Conservation (phyloP, 2,113 vertebrate species). For the Eonycteris spelaea region DNA sequence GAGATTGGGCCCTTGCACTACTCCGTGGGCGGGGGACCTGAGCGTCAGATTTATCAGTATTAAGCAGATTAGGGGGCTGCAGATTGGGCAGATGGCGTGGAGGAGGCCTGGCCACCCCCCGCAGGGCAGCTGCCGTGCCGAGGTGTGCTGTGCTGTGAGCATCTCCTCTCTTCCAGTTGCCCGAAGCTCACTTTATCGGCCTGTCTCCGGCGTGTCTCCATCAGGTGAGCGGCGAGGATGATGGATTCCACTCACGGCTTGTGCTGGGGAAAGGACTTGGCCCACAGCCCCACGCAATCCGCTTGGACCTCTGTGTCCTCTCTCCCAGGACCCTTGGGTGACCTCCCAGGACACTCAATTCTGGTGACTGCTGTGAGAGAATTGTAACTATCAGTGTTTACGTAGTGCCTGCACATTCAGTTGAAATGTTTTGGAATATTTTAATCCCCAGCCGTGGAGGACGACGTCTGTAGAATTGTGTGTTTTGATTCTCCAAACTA, state of each 20-base stretch:
- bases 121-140: neutral
- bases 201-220: neutral
- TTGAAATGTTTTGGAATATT: neutral
- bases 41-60: neutral
- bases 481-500: neutral
- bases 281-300: accelerated
- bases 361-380: neutral
- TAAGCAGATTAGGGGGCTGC: neutral
- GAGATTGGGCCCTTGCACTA: neutral
- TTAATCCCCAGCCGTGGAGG: neutral
- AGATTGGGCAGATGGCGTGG: neutral
- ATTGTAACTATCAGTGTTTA: neutral
- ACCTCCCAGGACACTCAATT: neutral
- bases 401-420: neutral
- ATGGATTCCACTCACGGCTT: neutral
- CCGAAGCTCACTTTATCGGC: neutral
- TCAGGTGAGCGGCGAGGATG: neutral
- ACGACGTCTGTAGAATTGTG: neutral
- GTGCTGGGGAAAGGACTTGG: neutral
- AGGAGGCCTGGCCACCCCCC: neutral
- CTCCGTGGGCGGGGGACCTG: neutral
- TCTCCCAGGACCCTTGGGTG: neutral
- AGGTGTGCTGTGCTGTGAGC: neutral
- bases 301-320: neutral
- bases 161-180: neutral